A percentile compares a stretch with the other conserved stretches of the same genome.
Evolutionary conservation across 2,797 vertebrate genomes (phyloP).

Genomic region (Sphaeramia orbicularis): DNA sequence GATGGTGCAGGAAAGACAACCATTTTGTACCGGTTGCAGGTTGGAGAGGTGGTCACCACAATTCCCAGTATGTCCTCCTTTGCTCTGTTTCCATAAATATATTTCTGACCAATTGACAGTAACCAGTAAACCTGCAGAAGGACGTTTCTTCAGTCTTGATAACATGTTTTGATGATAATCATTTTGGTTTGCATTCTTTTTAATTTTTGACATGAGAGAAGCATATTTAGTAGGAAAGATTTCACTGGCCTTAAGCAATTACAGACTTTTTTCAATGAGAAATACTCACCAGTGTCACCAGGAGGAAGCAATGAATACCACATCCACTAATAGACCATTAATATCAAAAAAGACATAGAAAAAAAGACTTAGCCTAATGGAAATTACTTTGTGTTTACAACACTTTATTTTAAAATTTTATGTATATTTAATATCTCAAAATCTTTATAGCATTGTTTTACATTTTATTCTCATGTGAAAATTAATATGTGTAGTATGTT

Average conservation of each 20-base stretch:
- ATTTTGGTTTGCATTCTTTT: slow-evolving; percentile 15
- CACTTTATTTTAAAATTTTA: no score
- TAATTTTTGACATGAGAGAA: not conserved
- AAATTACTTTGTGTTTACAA: no score
- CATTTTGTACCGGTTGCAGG: slow-evolving; percentile 96
- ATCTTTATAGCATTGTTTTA: no score
- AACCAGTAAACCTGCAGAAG: not conserved
- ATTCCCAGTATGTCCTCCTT: slow-evolving; percentile 92
- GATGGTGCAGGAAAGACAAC: slow-evolving; percentile 98
- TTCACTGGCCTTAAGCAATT: not conserved
- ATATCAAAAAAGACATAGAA: no score
- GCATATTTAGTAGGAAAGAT: not conserved
- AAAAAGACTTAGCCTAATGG: no score
- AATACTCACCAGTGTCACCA: no score
- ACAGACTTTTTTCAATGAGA: not conserved
- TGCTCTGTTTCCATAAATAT: not conserved
- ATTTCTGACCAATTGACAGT: not conserved
- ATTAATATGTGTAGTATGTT: no score
- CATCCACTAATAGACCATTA: no score
- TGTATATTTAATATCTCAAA: no score
- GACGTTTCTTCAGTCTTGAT: no score
- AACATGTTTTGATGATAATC: not conserved
- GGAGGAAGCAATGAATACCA: no score
- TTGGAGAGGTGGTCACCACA: slow-evolving; percentile 98
- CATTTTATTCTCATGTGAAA: no score